Percentiles rank a stretch among this genome's conserved stretches.
Conservation (phyloP, 2,113 vertebrate species). For the Chitala chitala region DNA sequence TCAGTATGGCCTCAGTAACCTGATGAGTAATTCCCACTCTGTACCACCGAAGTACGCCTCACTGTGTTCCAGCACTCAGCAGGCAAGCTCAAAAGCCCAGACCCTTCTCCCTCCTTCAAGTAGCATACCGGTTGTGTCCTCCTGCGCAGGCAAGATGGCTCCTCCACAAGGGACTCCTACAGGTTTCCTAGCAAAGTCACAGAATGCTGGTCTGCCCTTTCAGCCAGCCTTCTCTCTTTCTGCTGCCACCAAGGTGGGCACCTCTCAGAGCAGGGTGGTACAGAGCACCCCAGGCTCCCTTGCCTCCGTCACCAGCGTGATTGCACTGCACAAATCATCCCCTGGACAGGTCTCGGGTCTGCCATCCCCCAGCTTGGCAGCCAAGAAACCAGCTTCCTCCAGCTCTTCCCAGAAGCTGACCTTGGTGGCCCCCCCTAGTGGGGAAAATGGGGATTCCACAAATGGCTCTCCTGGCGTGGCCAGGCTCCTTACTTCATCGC, state of each 20-base stretch:
- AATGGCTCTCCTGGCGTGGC: constrained; percentile 74
- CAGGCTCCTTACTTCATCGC: constrained; percentile 73
- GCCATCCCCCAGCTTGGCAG: constrained; percentile 30
- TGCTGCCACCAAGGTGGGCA: constrained; percentile 56
- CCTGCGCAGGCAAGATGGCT: constrained; percentile 9
- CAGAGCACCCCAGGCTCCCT: constrained; percentile 48
- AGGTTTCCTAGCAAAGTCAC: constrained; percentile 56
- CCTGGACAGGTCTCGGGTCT: constrained; percentile 41
- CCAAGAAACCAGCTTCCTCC: constrained; percentile 66
- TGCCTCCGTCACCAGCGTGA: constrained; percentile 49
- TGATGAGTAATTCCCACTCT: constrained; percentile 45
- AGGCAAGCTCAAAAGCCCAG: constrained; percentile 59
- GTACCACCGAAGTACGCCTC: constrained; percentile 56
- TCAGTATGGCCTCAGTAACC: constrained; percentile 38
- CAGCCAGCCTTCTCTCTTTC: constrained; percentile 52
- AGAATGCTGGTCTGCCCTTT: constrained; percentile 54
- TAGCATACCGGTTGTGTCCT: constrained; percentile 16
- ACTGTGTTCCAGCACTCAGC: constrained; percentile 61
- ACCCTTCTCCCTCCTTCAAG: constrained; percentile 48
- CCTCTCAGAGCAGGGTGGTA: constrained; percentile 49
- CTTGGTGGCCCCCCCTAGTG: constrained; percentile 70
- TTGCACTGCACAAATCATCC: constrained; percentile 38
- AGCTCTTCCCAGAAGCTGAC: constrained; percentile 69
- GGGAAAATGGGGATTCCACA: constrained; percentile 65
- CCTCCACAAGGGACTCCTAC: constrained; percentile 34